Conservation (phyloP, 1,140 invertebrate species). For the Cryptotermes secundus region DNA sequence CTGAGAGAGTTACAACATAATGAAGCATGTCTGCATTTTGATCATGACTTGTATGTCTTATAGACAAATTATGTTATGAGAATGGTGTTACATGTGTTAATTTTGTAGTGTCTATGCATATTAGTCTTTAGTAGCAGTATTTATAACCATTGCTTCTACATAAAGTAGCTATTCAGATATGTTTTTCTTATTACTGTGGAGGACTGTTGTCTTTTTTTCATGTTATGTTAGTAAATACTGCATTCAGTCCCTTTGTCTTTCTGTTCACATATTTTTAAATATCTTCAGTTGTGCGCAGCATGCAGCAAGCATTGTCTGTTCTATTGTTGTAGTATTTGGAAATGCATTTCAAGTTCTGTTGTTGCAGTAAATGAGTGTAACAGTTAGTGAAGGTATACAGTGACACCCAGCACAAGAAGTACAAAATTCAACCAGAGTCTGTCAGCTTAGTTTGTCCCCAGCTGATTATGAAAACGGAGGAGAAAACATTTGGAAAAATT, state of each 20-base stretch:
- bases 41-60: background rate
- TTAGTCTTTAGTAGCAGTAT: background rate
- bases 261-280: background rate
- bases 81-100: background rate
- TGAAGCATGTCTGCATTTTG: conserved; percentile 1
- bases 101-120: background rate
- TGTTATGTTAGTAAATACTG: background rate
- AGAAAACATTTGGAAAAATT: no score
- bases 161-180: background rate
- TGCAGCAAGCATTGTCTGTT: background rate
- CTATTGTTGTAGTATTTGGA: background rate
- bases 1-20: background rate
- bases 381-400: no score
- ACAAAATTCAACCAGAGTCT: no score
- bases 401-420: no score
- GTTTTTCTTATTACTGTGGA: background rate
- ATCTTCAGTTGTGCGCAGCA: background rate
- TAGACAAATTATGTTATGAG: background rate
- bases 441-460: no score
- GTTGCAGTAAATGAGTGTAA: background rate
- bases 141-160: background rate
- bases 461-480: no score
- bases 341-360: background rate
- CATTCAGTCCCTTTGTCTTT: background rate
- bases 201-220: no score